Conservation (phyloP, 2,797 vertebrate genomes). For the Anabas testudineus region DNA sequence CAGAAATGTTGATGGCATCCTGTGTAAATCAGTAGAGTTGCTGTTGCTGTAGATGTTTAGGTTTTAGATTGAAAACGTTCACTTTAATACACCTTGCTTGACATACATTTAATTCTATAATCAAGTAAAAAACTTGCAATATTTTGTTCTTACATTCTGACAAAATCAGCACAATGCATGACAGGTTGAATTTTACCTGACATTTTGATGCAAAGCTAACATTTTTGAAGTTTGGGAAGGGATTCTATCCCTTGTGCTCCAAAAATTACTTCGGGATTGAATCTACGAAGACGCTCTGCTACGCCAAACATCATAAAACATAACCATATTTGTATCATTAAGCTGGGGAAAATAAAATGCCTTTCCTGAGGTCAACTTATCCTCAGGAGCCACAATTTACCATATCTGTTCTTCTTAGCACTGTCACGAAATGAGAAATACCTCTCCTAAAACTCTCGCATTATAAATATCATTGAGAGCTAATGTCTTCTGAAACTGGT, state of each 20-base stretch:
- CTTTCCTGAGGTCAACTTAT: slow-evolving; percentile 62
- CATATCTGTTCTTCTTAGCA: slow-evolving; percentile 49
- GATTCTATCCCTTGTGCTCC: slow-evolving; percentile 11
- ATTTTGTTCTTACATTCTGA: slow-evolving; percentile 1
- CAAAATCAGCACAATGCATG: slow-evolving; percentile 21
- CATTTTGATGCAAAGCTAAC: slow-evolving; percentile 29
- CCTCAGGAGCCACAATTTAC: slow-evolving; percentile 69
- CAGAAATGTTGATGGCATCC: background rate
- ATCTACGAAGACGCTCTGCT: slow-evolving; percentile 14
- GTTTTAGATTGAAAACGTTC: background rate
- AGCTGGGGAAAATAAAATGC: slow-evolving; percentile 60
- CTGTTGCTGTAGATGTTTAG: background rate
- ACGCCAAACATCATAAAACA: slow-evolving; percentile 30
- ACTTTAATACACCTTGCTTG: slow-evolving; percentile 2
- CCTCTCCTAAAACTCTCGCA: slow-evolving; percentile 55
- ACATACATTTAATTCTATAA: background rate
- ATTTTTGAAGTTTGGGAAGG: slow-evolving; percentile 12
- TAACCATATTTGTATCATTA: slow-evolving; percentile 55
- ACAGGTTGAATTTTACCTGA: slow-evolving; percentile 44
- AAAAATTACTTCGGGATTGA: slow-evolving; percentile 19
- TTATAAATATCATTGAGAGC: slow-evolving; percentile 64
- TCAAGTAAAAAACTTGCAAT: slow-evolving; percentile 6
- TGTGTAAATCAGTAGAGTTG: background rate
- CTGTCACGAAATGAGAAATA: slow-evolving; percentile 66
- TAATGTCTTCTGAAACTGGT: slow-evolving; percentile 65